Evolutionary conservation across 2,113 vertebrate species (phyloP).

Genomic region (Apistogramma diplotaenia): DNA sequence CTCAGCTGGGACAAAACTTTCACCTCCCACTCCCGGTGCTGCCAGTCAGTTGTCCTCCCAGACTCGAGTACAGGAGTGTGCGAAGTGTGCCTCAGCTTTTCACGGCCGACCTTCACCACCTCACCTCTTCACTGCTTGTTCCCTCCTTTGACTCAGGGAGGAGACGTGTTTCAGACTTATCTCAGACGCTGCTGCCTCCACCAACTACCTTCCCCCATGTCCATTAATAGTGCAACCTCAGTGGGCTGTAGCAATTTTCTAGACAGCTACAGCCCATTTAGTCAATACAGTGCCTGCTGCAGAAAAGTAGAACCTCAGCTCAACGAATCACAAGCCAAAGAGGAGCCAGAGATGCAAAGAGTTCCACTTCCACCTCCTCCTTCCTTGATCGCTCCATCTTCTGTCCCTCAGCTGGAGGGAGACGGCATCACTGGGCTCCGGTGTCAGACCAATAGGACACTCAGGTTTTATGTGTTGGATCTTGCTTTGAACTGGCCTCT

Average conservation of each 20-base stretch:
- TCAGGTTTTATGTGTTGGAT: conserved; percentile 93
- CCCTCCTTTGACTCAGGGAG: conserved; percentile 74
- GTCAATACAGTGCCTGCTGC: conserved; percentile 91
- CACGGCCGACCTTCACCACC: conserved; percentile 24
- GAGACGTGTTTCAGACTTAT: conserved; percentile 79
- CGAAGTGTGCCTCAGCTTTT: conserved; percentile 85
- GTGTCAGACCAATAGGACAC: conserved; percentile 94
- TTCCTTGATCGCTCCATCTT: conserved; percentile 12
- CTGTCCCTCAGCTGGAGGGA: conserved; percentile 34
- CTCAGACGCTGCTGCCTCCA: conserved; percentile 80
- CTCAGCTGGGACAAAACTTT: not conserved
- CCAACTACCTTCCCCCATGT: conserved; percentile 48
- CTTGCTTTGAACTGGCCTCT: conserved; percentile 90
- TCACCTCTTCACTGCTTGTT: conserved; percentile 60
- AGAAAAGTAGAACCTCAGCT: conserved; percentile 71
- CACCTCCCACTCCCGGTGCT: conserved; percentile 74
- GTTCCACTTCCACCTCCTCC: not conserved
- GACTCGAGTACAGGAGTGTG: conserved; percentile 81
- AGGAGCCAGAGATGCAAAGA: conserved; percentile 1
- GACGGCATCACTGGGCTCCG: conserved; percentile 83
- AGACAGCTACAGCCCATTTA: conserved; percentile 84
- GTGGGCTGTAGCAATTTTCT: conserved; percentile 82
- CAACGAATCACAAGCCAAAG: conserved; percentile 43
- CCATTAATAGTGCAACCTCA: conserved; percentile 45
- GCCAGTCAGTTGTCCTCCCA: conserved; percentile 82